Evolutionary conservation across 53 echinoderm and acorn worm genomes (phyloP).

Genomic region (Zoroaster sp.): DNA sequence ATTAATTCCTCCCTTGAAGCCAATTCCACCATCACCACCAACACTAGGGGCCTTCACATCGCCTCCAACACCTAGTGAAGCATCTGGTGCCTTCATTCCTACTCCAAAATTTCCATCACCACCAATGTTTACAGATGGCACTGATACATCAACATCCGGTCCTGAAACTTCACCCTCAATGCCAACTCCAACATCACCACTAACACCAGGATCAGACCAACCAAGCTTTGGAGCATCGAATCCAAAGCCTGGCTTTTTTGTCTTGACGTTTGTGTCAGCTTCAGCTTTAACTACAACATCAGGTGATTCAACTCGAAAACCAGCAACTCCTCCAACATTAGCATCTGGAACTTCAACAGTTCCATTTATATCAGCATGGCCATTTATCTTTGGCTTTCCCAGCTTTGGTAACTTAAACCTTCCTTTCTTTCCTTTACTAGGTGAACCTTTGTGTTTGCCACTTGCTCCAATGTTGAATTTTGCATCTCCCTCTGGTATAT

Average conservation of each 20-base stretch:
- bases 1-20: constrained; percentile 25
- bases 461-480: constrained; percentile 31
- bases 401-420: constrained; percentile 41
- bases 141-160: constrained; percentile 9
- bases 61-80: constrained; percentile 43
- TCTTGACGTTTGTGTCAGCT: constrained; percentile 30
- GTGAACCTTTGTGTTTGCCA: constrained; percentile 7
- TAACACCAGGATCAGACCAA: constrained; percentile 43
- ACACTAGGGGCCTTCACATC: too few relatives aligned
- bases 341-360: constrained; percentile 58
- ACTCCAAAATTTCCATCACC: constrained; percentile 47
- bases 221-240: constrained; percentile 7
- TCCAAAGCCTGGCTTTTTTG: constrained; percentile 22
- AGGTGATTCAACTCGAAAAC: constrained; percentile 58
- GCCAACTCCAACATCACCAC: constrained; percentile 54
- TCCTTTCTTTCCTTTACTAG: constrained; percentile 16
- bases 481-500: constrained; percentile 18
- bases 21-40: constrained; percentile 27
- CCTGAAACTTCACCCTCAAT: constrained; percentile 60
- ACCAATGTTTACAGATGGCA: constrained; percentile 25
- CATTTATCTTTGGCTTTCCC: constrained; percentile 39
- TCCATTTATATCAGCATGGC: constrained; percentile 60
- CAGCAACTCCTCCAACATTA: constrained; percentile 48
- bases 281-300: constrained; percentile 51
- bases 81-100: constrained; percentile 17